A percentile compares a stretch with the other conserved stretches of the same genome.
These are phyloP conservation scores for Zoanthus solanderi DNA, from an alignment of 92 coral and sea anemone species.

Conservation along the genomic window DNA sequence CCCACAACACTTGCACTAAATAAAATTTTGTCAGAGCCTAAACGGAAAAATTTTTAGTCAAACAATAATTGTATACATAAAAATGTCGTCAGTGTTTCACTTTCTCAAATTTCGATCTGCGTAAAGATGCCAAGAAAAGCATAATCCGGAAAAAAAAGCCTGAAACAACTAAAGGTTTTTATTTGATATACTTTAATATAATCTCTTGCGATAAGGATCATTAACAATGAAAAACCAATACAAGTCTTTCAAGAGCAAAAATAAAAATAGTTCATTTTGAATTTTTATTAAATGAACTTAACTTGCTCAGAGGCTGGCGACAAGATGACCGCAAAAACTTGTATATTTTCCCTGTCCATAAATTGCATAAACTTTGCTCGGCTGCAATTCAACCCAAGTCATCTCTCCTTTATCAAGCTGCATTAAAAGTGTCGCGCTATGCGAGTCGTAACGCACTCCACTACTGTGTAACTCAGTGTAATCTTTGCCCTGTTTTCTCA, in stretches of 20 bases:
- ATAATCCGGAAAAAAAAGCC: no score
- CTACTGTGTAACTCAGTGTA: conserved; percentile 45
- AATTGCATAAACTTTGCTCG: conserved; percentile 39
- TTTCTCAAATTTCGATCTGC: no score
- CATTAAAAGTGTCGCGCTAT: conserved; percentile 49
- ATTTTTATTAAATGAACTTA: no score
- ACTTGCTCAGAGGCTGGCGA: neutral
- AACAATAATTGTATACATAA: no score
- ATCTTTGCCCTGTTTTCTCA: conserved; percentile 46
- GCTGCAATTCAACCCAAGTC: conserved; percentile 53
- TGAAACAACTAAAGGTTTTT: no score
- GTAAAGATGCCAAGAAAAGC: no score
- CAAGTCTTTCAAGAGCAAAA: neutral
- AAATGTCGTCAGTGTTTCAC: no score
- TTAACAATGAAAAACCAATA: neutral
- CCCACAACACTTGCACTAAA: no score
- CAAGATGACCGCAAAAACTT: conserved; percentile 53
- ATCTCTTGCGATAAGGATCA: no score
- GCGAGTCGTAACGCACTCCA: conserved; percentile 46
- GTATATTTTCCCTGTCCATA: conserved; percentile 57
- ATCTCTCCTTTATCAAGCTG: conserved; percentile 48
- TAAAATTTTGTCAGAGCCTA: no score
- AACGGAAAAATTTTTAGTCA: no score
- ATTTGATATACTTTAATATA: no score
- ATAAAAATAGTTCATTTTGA: neutral